Evolutionary conservation across 2,113 vertebrate genomes (phyloP).

Genomic region (Eclectus roratus): DNA sequence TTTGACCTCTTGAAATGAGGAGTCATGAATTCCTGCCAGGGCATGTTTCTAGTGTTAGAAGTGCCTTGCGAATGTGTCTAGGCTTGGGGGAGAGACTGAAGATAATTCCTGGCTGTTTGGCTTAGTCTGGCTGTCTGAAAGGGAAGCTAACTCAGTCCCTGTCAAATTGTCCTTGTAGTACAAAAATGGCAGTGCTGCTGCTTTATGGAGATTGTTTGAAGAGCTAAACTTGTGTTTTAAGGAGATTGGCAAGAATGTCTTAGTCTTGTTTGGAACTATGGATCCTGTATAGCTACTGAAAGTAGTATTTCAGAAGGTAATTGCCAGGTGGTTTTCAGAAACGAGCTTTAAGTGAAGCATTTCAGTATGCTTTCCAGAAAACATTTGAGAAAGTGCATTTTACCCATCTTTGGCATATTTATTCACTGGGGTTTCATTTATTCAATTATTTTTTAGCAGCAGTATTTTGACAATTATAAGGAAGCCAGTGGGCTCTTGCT

Average conservation of each 20-base stretch:
- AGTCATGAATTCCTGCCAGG: conserved; percentile 9
- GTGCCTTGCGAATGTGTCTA: conserved; percentile 10
- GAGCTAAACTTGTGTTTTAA: background rate
- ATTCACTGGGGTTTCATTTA: background rate
- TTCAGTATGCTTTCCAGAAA: background rate
- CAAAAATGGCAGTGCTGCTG: background rate
- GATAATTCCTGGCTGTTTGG: background rate
- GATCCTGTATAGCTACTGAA: background rate
- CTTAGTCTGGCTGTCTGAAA: background rate
- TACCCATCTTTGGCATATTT: background rate
- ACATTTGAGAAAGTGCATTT: background rate
- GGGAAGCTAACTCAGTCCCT: background rate
- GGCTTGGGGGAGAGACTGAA: background rate
- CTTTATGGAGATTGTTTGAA: background rate
- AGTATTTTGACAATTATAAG: background rate
- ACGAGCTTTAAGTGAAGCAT: background rate
- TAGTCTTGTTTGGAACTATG: background rate
- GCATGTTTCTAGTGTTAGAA: conserved; percentile 9
- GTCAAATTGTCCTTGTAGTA: background rate
- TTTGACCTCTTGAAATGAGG: conserved; percentile 19
- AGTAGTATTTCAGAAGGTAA: background rate
- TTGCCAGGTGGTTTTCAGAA: background rate
- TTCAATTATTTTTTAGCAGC: background rate
- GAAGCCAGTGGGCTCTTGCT: background rate
- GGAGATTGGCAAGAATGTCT: background rate